phyloP scores from a whole-genome alignment of 2,797 vertebrate species.

The Sylvia borin region DNA sequence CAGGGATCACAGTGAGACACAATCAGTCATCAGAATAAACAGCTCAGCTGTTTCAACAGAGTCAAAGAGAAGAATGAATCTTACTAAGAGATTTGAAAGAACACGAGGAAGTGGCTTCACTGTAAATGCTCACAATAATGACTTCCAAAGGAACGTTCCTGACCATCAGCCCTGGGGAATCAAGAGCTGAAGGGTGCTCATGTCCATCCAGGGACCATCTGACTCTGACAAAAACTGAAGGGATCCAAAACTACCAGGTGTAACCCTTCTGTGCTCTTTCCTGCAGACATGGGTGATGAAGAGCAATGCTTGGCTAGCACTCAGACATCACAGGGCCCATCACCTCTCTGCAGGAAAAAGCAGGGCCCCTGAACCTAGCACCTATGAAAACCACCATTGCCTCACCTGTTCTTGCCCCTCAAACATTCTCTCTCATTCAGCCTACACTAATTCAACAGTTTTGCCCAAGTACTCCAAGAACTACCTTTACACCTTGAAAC shows the following conservation, averaged over 20 bases:
- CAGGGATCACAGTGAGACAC: background rate
- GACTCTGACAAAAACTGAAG: background rate
- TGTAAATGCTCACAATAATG: background rate
- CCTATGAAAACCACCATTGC: background rate
- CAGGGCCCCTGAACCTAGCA: background rate
- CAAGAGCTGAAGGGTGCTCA: background rate
- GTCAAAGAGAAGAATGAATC: background rate
- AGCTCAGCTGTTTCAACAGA: conserved; percentile 12
- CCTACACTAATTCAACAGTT: background rate
- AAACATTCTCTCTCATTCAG: background rate
- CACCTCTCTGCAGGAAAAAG: background rate
- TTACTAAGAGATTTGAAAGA: background rate
- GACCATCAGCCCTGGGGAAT: background rate
- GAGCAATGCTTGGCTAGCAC: background rate
- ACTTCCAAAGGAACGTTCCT: background rate
- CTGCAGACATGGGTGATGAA: background rate
- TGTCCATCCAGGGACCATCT: background rate
- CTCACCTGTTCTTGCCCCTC: background rate
- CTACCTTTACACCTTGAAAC: background rate
- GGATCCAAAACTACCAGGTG: background rate
- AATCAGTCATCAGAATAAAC: conserved; percentile 1
- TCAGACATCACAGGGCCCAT: background rate
- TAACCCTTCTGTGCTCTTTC: background rate
- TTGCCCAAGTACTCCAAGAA: background rate
- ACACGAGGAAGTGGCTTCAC: background rate